Evolutionary conservation across 2,888 invertebrate genomes (phyloP), one percentile per base, ranked within the genome.

Genomic region (Limnephilus marmoratus): DNA sequence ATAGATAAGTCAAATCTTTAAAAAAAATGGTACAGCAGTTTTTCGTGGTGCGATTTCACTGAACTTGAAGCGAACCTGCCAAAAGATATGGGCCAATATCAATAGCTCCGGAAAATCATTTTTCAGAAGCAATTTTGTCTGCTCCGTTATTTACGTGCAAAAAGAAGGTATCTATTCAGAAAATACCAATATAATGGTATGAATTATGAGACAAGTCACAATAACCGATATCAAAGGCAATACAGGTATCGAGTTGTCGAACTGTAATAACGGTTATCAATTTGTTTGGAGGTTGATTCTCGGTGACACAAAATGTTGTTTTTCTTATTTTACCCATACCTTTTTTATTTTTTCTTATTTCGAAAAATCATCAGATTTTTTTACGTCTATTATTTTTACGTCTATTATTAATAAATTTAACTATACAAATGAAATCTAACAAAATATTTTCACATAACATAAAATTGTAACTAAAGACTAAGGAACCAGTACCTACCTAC

Each of bases 91-190:
- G 24, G 24, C 68, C 68, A 68, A 68, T 68, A 68, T 68, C 68
- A 68, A 68, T 68, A 68, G 68, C 68, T 68, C 68, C 68, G 68
- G 68, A 68, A 68, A 68, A 68, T 68, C 68, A 68, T 68, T 68
- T 68, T 68, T 24, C 68, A 68, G 68, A 68, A 24, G 68, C 68
- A 68, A 68, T 68, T 68, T 68, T 68, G 68, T 68, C 24, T 68
- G 68, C 68, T 24, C 24, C 24, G 68, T 9, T 68, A 68, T 68
- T 68, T 68, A 68, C 18, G 5, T 18, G 24, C 68, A 68, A 68
- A 68, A 68, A 68, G 24, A n/a, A 68, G 5, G 9, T 68, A 68
- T 31, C 31, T 31, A 31, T 68, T 68, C 68, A n/a, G 68, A 68
- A 68, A 68, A 68, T n/a, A 68, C 68, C 68, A 68, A 68, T 68